Percentiles rank a stretch among this genome's conserved stretches.
These are phyloP conservation scores for Aphelocoma coerulescens DNA, from an alignment of 2,113 vertebrate genomes.

Conservation along the genomic window DNA sequence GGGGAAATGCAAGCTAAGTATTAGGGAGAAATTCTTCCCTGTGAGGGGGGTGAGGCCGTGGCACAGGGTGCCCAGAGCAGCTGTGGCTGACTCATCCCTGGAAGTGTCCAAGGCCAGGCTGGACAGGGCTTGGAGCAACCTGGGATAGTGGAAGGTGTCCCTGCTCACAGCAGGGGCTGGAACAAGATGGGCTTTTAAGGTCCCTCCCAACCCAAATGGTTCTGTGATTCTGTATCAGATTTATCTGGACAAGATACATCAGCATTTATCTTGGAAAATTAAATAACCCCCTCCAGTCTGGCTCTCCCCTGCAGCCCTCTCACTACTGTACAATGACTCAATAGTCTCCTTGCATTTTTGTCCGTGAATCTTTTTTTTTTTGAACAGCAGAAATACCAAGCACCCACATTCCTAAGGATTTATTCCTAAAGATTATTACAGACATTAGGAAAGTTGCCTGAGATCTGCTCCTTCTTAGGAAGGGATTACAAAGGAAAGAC, in stretches of 20 bases:
- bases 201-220: neutral
- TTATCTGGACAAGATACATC: neutral
- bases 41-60: neutral
- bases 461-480: neutral
- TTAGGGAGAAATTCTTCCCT: neutral
- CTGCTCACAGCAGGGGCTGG: neutral
- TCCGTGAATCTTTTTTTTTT: neutral
- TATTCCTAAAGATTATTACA: neutral
- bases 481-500: neutral
- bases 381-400: constrained; percentile 6
- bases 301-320: neutral
- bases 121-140: neutral
- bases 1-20: neutral
- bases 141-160: neutral
- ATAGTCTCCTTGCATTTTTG: neutral
- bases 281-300: neutral
- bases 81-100: neutral
- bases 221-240: neutral
- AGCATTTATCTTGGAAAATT: neutral
- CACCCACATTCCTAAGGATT: neutral
- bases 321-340: constrained; percentile 15
- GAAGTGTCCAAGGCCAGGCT: neutral
- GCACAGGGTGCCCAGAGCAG: neutral
- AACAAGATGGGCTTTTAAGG: neutral
- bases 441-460: neutral